Base-by-base conservation (phyloP, 1,140 invertebrate species). In the Drosophila repleta region DNA sequence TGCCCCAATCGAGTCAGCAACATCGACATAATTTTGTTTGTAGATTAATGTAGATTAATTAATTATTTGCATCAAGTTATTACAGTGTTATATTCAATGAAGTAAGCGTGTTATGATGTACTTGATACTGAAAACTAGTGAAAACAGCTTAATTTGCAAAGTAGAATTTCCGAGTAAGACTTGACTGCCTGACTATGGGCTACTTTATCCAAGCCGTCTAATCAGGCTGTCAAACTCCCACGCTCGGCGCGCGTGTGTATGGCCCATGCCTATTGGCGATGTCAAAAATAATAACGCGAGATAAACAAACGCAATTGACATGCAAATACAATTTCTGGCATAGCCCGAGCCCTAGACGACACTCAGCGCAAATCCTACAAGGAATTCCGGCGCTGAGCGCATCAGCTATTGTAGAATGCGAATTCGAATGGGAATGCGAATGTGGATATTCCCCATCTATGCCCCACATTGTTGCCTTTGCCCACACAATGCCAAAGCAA, bases 271-370 rank as follows among this genome's bases (percentile, higher is more conserved):
- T 65, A 64, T 45, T 74, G 77, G 65, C 65, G 62, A 87, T 87
- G 83, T 87, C 83, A 73, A 64, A 82, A 82, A 82, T 82, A 87
- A 87, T 87, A 87, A 76, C 74, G 71, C 83, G 75, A 79, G 82
- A 88, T 88, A 87, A 87, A 88, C 83, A 87, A 79, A 64, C 78
- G 64, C 83, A 87, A 87, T 87, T 87, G 82, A 82, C 82, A 87
- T 87, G 82, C 82, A 87, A 87, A 87, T 87, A 87, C 78, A 88
- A 79, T 79, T 88, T 85, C 82, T 68, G 15, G 32, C 15, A 61
- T 57, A 37, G 51, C 49, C 65, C 32, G 37, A 62, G 48, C 26
- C 6, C 15, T n/a, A 46, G 39, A 43, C 55, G 21, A n/a, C 4
- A n/a, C 53, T 57, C 21, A 29, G 51, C 26, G 20, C 37, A 60